Evolutionary conservation across 2,888 invertebrate genomes (phyloP).

Genomic region (Panopea generosa): DNA sequence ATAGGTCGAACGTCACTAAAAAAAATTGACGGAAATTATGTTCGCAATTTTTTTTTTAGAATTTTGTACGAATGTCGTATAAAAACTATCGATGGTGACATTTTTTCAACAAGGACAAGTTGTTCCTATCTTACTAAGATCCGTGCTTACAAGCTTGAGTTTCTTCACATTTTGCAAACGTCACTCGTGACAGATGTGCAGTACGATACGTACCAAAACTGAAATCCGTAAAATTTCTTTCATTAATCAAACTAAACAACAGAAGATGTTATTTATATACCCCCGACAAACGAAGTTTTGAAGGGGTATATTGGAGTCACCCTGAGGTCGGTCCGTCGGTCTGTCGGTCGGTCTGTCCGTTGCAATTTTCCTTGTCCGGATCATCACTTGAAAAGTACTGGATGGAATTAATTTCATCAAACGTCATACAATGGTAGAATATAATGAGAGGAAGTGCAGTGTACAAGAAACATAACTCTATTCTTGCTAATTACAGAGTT

Average conservation of each 20-base stretch:
- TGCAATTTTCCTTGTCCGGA: too few species aligned
- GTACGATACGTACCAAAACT: conserved; percentile 29
- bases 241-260: conserved; percentile 27
- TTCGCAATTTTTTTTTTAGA: conserved; percentile 24
- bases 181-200: conserved; percentile 33
- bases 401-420: too few species aligned
- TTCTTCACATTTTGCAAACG: conserved; percentile 27
- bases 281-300: too few species aligned
- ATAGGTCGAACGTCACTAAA: conserved; percentile 29
- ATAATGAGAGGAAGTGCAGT: too few species aligned
- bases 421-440: too few species aligned
- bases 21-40: conserved; percentile 19
- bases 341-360: too few species aligned
- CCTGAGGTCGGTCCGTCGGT: too few species aligned
- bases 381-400: too few species aligned
- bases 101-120: conserved; percentile 18
- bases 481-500: too few species aligned
- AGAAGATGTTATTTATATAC: conserved; percentile 22
- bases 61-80: conserved; percentile 28
- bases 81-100: conserved; percentile 28
- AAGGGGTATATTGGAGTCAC: too few species aligned
- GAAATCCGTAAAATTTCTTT: conserved; percentile 16
- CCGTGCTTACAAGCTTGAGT: conserved; percentile 25
- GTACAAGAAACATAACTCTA: too few species aligned
- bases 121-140: conserved; percentile 20